Conservation (phyloP, 2,888 invertebrate genomes). For the Dioctria linearis region DNA sequence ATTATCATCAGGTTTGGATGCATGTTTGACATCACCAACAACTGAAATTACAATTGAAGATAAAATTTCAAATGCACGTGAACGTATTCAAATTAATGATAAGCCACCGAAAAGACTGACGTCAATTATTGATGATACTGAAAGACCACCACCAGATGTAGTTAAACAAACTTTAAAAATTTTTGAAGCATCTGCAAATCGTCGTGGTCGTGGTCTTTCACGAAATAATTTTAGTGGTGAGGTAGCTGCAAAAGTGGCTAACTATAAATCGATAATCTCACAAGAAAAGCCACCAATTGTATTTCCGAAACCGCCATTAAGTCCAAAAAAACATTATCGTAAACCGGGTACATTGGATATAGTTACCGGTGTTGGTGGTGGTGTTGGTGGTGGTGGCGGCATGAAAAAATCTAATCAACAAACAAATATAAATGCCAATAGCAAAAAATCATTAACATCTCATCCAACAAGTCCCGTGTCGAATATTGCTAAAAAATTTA, state of each 20-base stretch:
- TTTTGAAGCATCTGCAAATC: conserved; percentile 81
- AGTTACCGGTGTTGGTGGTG: not conserved
- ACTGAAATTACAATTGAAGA: conserved; percentile 68
- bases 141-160: conserved; percentile 90
- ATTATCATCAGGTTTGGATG: not conserved
- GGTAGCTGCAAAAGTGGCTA: conserved; percentile 78
- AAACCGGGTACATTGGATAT: conserved; percentile 61
- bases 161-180: conserved; percentile 89
- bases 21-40: conserved; percentile 28
- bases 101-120: conserved; percentile 75
- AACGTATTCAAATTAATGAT: conserved; percentile 70
- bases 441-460: conserved; percentile 53
- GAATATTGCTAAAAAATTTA: conserved; percentile 56
- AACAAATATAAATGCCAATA: conserved; percentile 9
- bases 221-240: conserved; percentile 71
- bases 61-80: conserved; percentile 70
- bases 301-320: conserved; percentile 72
- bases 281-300: conserved; percentile 73
- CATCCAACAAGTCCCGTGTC: conserved; percentile 56
- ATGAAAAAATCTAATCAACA: conserved; percentile 31
- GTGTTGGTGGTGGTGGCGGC: not conserved
- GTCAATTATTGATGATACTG: conserved; percentile 80
- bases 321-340: conserved; percentile 63
- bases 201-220: conserved; percentile 71
- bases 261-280: conserved; percentile 77